Conservation (phyloP, 2,113 vertebrate species). For the Leiothrix lutea region DNA sequence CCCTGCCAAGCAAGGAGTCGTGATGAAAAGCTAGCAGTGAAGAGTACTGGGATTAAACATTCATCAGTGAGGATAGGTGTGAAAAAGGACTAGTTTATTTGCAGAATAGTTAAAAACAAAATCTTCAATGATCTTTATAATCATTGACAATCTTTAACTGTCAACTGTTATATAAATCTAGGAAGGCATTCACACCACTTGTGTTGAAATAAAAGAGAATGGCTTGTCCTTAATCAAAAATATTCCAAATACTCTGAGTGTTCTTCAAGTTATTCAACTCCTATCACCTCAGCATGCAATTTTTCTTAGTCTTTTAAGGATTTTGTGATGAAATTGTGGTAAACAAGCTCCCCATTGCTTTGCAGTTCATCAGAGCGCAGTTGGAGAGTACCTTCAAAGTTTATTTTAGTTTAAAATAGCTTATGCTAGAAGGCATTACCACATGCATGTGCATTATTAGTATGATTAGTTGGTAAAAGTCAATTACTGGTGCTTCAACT, state of each 20-base stretch:
- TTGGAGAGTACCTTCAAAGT: constrained; percentile 57
- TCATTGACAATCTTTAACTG: neutral
- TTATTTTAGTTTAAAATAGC: constrained; percentile 63
- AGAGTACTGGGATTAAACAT: neutral
- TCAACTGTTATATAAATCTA: neutral
- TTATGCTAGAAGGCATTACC: constrained; percentile 20
- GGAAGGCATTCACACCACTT: neutral
- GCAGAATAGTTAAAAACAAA: neutral
- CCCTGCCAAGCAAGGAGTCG: neutral
- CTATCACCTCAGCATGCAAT: constrained; percentile 60
- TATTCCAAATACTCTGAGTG: constrained; percentile 31
- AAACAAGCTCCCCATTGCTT: constrained; percentile 66
- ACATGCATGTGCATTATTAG: neutral
- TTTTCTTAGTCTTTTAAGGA: constrained; percentile 47
- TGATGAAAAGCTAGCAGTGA: neutral
- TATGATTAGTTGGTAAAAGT: constrained; percentile 26
- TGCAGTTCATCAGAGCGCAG: constrained; percentile 68
- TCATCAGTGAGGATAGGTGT: neutral
- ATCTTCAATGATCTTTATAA: neutral
- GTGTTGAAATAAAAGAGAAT: neutral
- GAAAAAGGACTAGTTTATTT: neutral
- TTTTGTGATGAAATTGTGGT: constrained; percentile 49
- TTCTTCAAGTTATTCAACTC: constrained; percentile 52
- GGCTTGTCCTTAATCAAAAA: constrained; percentile 20
- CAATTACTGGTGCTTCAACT: constrained; percentile 52